A percentile compares a stretch with the other conserved stretches of the same genome.
phyloP scores from a whole-genome alignment of 2,797 vertebrate genomes.

The Rhinogobio ventralis region DNA sequence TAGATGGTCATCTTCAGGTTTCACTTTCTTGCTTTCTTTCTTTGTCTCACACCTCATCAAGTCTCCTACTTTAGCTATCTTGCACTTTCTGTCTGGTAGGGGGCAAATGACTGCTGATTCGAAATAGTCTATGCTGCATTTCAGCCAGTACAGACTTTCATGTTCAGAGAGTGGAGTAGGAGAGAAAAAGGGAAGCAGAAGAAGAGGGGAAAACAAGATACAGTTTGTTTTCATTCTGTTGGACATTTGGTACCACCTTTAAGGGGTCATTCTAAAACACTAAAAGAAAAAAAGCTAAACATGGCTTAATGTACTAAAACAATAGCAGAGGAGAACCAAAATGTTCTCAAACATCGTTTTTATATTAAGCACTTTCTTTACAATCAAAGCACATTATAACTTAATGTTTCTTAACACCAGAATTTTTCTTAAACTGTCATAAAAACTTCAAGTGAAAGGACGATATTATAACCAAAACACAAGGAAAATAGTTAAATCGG shows the following conservation, averaged over 20 bases:
- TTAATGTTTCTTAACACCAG: neutral
- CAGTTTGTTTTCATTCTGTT: neutral
- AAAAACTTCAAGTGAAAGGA: neutral
- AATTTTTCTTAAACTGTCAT: neutral
- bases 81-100: constrained; percentile 38
- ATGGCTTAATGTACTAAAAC: neutral
- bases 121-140: constrained; percentile 15
- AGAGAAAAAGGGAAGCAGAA: neutral
- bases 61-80: neutral
- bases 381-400: too few relatives aligned
- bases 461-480: neutral
- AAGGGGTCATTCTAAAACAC: neutral
- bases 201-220: neutral
- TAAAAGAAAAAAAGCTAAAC: neutral
- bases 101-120: constrained; percentile 28
- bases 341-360: neutral
- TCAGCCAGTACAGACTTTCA: constrained; percentile 32
- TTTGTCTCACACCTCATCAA: constrained; percentile 33
- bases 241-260: neutral
- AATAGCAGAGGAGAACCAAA: neutral
- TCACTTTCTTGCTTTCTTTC: constrained; percentile 37
- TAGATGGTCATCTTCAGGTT: constrained; percentile 45
- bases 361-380: neutral
- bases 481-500: neutral
- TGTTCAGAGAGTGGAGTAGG: constrained; percentile 5